Base-by-base conservation (phyloP, 2,888 invertebrate genomes). In the Spatulosminthurus flaviceps region DNA sequence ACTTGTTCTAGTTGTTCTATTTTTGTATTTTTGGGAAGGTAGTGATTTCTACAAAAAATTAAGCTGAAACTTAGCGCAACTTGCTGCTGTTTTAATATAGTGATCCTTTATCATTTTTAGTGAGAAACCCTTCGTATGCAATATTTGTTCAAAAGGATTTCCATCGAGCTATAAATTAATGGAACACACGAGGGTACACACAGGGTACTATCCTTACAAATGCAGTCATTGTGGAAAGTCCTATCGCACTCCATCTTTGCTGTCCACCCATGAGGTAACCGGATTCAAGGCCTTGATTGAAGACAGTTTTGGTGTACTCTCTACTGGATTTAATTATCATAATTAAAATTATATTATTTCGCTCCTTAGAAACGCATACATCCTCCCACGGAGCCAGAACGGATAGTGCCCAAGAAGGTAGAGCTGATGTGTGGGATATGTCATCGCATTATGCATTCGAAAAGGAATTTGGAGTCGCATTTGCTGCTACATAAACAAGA, bases 401-500 rank as follows among this genome's bases (percentile, higher is more conserved):
- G 42, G 1, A 24, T 75, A 24, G 43, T 26, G 5, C 67, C 69
- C 26, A 80, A 77, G 71, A 81, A 81, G 43, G 22, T 71, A 21
- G 81, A 85, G 64, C 81, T 83, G 41, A 83, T 81, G 66, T 85
- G 85, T 61, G 77, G 83, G 11, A 77, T 82, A 22, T 85, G 85
- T 67, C 83, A 83, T 66, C 81, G 84, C 21, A 71, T 87, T 79
- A 92, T 94, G 88, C 94, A 93, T 86, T 93, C 95, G 75, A 92
- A 93, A 87, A 94, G 94, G 84, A 94, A 94, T 88, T 90, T 95
- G 84, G 91, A 91, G 2, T 94, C 95, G 94, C 95, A 96, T 89
- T 91, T 92, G 86, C 95, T 95, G 88, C 93, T 93, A 4, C 95
- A 95, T 88, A 94, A 93, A 81, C 89, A 91, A 34, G 51, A 51